A percentile compares a stretch with the other conserved stretches of the same genome.
Evolutionary conservation across 2,888 invertebrate species (phyloP).

Genomic region (Cetonia aurata): DNA sequence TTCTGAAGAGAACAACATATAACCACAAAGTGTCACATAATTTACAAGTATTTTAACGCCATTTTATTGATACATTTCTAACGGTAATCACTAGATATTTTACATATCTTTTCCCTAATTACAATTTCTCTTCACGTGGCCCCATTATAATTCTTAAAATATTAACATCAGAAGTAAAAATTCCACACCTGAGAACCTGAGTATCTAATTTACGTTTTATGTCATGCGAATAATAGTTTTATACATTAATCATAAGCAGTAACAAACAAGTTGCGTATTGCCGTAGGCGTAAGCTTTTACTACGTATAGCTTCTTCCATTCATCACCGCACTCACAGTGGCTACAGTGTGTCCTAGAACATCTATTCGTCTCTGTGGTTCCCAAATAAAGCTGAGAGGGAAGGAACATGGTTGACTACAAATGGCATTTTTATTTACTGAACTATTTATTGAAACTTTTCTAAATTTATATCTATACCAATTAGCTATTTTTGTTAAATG

Average conservation of each 20-base stretch:
- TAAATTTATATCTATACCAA: too few species aligned
- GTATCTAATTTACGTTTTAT: constrained; percentile 15
- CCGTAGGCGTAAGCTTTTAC: too few species aligned
- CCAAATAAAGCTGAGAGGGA: too few species aligned
- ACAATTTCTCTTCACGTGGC: constrained; percentile 14
- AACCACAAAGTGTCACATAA: constrained; percentile 15
- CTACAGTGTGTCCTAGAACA: too few species aligned
- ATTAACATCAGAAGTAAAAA: constrained; percentile 18
- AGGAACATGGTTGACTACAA: too few species aligned
- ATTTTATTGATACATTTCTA: constrained; percentile 32
- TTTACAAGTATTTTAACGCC: constrained; percentile 27
- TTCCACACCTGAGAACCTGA: constrained; percentile 12
- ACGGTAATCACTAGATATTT: constrained; percentile 20
- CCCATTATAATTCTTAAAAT: constrained; percentile 22
- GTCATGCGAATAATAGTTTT: neutral
- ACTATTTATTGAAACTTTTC: too few species aligned
- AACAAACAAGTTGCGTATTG: too few species aligned
- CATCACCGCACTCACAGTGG: too few species aligned
- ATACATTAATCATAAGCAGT: constrained; percentile 8
- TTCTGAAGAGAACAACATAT: constrained; percentile 6
- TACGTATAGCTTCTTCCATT: too few species aligned
- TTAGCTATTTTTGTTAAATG: too few species aligned
- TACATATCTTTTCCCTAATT: constrained; percentile 26
- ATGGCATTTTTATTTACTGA: too few species aligned
- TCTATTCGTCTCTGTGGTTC: too few species aligned